A percentile compares a stretch with the other conserved stretches of the same genome.
phyloP scores from a whole-genome alignment of 2,888 invertebrate genomes.

The Tubulanus polymorphus region DNA sequence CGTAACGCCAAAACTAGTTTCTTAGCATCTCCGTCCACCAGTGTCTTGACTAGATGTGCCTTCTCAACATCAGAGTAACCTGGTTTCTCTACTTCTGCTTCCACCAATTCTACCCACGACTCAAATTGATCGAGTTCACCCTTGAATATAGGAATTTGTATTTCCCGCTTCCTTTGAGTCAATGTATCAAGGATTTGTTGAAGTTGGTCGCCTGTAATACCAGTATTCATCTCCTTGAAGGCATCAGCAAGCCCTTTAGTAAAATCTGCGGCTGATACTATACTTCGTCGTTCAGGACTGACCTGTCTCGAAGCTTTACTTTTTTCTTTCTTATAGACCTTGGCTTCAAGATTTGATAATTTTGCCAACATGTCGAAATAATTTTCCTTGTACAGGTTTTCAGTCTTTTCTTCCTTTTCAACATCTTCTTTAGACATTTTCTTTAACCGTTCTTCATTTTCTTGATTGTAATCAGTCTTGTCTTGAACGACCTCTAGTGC shows the following conservation, averaged over 20 bases:
- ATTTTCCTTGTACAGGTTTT: not conserved
- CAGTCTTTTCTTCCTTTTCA: not conserved
- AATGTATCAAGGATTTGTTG: not conserved
- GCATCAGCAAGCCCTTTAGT: constrained; percentile 9
- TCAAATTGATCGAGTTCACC: not conserved
- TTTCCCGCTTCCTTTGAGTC: not conserved
- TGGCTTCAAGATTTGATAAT: not conserved
- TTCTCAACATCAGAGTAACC: not conserved
- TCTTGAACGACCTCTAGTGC: not conserved
- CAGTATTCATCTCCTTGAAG: not conserved
- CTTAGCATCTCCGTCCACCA: not conserved
- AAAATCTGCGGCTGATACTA: too few relatives aligned
- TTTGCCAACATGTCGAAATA: not conserved
- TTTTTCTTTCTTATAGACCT: not conserved
- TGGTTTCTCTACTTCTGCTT: not conserved
- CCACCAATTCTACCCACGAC: not conserved
- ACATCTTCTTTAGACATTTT: not conserved
- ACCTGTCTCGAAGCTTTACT: not conserved
- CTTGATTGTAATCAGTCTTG: not conserved
- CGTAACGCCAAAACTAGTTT: not conserved
- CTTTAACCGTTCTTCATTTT: not conserved
- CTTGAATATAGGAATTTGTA: not conserved
- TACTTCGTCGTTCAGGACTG: too few relatives aligned
- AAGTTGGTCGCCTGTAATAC: not conserved
- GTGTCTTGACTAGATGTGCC: not conserved